Evolutionary conservation across 2,888 invertebrate genomes (phyloP).

Genomic region (Cantharis rustica): DNA sequence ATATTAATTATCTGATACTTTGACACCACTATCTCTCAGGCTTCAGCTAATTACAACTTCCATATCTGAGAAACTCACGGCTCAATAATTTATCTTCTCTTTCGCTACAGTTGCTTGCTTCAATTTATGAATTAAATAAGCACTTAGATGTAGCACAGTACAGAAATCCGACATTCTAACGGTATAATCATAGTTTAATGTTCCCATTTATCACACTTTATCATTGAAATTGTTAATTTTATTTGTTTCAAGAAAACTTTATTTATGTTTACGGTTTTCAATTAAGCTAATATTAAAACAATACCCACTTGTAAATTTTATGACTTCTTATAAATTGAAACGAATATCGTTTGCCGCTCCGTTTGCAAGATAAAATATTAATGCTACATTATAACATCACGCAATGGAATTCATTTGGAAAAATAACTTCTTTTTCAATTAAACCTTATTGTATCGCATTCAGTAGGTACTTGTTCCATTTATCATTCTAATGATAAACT

Average conservation of each 20-base stretch:
- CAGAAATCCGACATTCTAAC: conserved; percentile 6
- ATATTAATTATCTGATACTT: conserved; percentile 41
- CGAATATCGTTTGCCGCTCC: neutral
- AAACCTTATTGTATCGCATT: neutral
- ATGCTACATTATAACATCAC: neutral
- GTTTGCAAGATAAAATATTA: neutral
- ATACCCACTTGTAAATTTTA: neutral
- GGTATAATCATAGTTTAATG: conserved; percentile 15
- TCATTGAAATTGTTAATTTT: conserved; percentile 1
- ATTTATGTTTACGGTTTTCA: neutral
- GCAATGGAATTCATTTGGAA: neutral
- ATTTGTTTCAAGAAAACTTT: neutral
- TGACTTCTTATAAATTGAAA: neutral
- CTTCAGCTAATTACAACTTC: conserved; percentile 37
- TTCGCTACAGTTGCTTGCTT: conserved; percentile 26
- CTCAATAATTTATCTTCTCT: conserved; percentile 35
- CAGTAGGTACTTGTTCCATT: neutral
- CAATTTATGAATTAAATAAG: conserved; percentile 29
- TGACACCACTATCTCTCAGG: conserved; percentile 38
- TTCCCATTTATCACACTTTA: conserved; percentile 7
- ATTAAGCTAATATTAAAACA: neutral
- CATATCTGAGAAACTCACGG: conserved; percentile 36
- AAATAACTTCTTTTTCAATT: neutral
- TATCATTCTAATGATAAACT: neutral
- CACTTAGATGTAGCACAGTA: conserved; percentile 13